Percentiles rank a stretch among this genome's conserved stretches.
Conservation (phyloP, 2,888 invertebrate genomes). For the Aradus depressus region DNA sequence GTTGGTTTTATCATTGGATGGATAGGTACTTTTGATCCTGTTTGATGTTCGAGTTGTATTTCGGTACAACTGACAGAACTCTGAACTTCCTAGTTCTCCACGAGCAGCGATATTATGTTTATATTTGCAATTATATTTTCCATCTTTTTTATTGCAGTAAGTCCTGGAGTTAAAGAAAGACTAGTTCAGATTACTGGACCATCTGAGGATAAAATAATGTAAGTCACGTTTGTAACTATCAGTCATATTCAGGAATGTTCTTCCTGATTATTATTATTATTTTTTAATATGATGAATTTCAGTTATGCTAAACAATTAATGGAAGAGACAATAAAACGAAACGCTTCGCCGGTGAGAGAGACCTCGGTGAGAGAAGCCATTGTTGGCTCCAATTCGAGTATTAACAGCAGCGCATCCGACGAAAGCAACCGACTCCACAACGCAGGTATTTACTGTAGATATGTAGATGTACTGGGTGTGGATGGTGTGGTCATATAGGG, state of each 20-base stretch:
- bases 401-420: constrained; percentile 63
- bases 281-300: constrained; percentile 1
- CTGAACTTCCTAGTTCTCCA: too few relatives aligned
- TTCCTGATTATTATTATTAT: not conserved
- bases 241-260: too few relatives aligned
- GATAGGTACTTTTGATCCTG: too few relatives aligned
- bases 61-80: too few relatives aligned
- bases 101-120: too few relatives aligned
- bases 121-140: too few relatives aligned
- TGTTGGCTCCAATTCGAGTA: constrained; percentile 61
- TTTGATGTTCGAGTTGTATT: too few relatives aligned
- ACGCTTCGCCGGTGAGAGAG: constrained; percentile 75
- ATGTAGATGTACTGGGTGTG: constrained; percentile 17
- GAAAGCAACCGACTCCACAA: constrained; percentile 36
- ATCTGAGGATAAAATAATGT: constrained; percentile 86
- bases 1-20: too few relatives aligned
- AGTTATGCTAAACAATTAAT: constrained; percentile 71
- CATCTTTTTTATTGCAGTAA: constrained; percentile 53
- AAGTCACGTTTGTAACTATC: too few relatives aligned
- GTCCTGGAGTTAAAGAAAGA: constrained; percentile 87
- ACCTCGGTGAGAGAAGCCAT: constrained; percentile 37
- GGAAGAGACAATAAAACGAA: constrained; percentile 88
- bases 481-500: too few relatives aligned
- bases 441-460: constrained; percentile 13
- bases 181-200: constrained; percentile 92